These are phyloP conservation scores for Macrotus californicus DNA, from an alignment of 2,113 vertebrate genomes.

Conservation along the genomic window DNA sequence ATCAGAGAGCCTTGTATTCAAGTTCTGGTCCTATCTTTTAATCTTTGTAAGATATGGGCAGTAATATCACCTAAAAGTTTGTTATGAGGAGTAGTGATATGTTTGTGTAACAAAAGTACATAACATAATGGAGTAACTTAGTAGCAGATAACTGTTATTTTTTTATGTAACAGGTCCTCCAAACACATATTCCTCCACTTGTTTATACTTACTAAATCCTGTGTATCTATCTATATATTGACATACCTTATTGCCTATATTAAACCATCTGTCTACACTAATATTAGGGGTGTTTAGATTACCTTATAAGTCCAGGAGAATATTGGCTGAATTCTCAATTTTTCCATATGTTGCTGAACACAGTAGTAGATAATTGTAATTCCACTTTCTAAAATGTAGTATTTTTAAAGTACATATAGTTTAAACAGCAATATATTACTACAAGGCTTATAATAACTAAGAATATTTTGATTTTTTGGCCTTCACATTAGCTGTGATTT, in stretches of 20 bases:
- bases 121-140: not conserved
- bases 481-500: not conserved
- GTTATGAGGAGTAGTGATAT: not conserved
- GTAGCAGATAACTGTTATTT: not conserved
- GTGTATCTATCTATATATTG: not conserved
- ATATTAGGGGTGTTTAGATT: not conserved
- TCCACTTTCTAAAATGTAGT: not conserved
- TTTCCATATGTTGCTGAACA: slow-evolving; percentile 5
- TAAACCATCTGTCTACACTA: not conserved
- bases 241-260: not conserved
- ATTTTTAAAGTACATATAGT: not conserved
- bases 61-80: not conserved
- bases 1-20: not conserved
- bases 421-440: slow-evolving; percentile 1
- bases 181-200: not conserved
- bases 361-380: not conserved
- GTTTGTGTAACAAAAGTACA: not conserved
- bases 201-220: not conserved
- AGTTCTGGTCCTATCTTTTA: not conserved
- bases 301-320: slow-evolving; percentile 11
- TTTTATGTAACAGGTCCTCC: not conserved
- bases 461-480: slow-evolving; percentile 33
- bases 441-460: not conserved
- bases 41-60: not conserved
- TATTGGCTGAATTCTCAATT: not conserved